Percentiles rank a stretch among this genome's conserved stretches.
Conservation (phyloP, 2,797 vertebrate species). For the Thamnophis elegans region DNA sequence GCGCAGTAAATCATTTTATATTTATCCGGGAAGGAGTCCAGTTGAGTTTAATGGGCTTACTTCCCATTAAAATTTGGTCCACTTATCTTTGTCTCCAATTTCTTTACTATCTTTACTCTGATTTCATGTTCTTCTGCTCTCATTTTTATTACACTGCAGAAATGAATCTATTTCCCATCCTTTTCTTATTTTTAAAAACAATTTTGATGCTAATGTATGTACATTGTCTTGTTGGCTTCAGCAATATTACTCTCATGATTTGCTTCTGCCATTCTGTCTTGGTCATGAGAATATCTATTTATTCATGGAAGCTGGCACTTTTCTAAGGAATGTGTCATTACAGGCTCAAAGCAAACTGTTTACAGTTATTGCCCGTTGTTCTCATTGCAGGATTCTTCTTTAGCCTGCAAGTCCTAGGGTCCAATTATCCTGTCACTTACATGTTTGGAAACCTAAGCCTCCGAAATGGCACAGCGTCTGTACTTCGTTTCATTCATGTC, state of each 20-base stretch:
- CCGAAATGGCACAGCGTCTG: background rate
- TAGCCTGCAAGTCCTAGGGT: background rate
- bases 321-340: conserved; percentile 23
- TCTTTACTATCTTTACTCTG: background rate
- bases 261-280: conserved; percentile 4
- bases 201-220: background rate
- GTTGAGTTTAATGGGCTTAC: background rate
- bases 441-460: background rate
- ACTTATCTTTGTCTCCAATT: background rate
- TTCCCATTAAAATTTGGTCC: background rate
- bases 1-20: background rate
- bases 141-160: conserved; percentile 7
- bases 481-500: background rate
- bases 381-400: conserved; percentile 30
- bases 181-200: conserved; percentile 24
- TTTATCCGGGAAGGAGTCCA: background rate
- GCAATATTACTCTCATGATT: conserved; percentile 15
- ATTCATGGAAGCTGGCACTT: conserved; percentile 19
- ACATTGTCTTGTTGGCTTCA: conserved; percentile 12
- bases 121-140: background rate
- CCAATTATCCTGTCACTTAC: conserved; percentile 18
- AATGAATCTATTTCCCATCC: conserved; percentile 20
- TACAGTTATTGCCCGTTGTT: background rate
- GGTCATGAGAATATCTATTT: conserved; percentile 19
- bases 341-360: background rate